phyloP scores from a whole-genome alignment of 2,113 vertebrate species.

The Grammomys dolichurus region DNA sequence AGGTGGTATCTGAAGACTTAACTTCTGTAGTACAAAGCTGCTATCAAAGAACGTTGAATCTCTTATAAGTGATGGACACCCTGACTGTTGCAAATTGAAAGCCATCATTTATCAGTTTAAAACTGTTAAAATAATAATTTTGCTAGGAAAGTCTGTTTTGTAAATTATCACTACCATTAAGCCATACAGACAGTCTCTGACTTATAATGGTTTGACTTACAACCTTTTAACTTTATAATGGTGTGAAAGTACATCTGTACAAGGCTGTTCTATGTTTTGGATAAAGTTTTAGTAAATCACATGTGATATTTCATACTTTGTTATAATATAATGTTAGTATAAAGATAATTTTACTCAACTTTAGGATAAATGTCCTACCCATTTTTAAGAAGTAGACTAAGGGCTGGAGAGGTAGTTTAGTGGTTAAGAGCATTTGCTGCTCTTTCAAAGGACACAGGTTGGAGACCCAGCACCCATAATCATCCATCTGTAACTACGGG shows the following conservation, averaged over 20 bases:
- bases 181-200: background rate
- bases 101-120: background rate
- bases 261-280: background rate
- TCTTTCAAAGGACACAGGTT: background rate
- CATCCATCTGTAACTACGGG: background rate
- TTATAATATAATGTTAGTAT: background rate
- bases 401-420: background rate
- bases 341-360: background rate
- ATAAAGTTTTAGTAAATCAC: background rate
- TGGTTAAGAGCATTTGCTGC: background rate
- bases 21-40: background rate
- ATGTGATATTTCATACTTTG: background rate
- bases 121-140: conserved; percentile 48
- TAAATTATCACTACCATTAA: background rate
- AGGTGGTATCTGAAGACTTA: conserved; percentile 36
- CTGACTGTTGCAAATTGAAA: conserved; percentile 15
- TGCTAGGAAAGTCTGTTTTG: background rate
- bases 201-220: background rate
- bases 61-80: background rate
- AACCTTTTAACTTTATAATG: background rate
- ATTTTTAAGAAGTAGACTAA: background rate
- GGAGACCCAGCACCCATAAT: background rate
- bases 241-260: background rate
- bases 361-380: background rate
- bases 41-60: background rate